Evolutionary conservation across 2,113 vertebrate genomes (phyloP).

Genomic region (Stercorarius parasiticus): DNA sequence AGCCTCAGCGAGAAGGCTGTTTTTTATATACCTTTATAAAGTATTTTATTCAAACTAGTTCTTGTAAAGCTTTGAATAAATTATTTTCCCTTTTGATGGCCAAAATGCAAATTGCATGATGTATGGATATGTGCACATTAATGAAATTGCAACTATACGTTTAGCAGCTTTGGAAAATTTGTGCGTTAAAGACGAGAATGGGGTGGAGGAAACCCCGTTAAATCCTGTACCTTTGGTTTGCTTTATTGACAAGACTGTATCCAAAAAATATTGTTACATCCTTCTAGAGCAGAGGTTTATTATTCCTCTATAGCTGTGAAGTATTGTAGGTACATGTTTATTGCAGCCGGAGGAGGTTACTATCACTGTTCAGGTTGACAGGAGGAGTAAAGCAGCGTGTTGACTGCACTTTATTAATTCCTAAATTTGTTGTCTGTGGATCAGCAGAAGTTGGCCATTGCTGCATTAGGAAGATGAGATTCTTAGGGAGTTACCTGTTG

Average conservation of each 20-base stretch:
- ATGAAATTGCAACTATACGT: neutral
- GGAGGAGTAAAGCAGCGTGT: neutral
- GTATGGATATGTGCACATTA: neutral
- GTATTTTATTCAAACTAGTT: neutral
- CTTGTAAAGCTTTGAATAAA: neutral
- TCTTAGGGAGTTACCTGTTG: accelerated
- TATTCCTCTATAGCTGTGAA: neutral
- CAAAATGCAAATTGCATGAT: neutral
- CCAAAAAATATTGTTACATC: neutral
- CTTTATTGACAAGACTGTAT: neutral
- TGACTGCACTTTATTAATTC: neutral
- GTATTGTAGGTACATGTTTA: neutral
- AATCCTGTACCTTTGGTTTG: neutral
- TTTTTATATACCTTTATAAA: neutral
- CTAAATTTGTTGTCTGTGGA: neutral
- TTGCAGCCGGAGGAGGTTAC: neutral
- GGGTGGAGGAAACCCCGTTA: neutral
- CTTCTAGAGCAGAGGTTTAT: neutral
- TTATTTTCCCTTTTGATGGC: neutral
- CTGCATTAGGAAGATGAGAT: neutral
- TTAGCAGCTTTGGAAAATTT: neutral
- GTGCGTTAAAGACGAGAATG: neutral
- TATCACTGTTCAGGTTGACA: neutral
- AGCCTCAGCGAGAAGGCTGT: neutral
- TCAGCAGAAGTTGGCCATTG: neutral